Evolutionary conservation across 2,797 vertebrate genomes (phyloP).

Genomic region (Chrosomus eos): DNA sequence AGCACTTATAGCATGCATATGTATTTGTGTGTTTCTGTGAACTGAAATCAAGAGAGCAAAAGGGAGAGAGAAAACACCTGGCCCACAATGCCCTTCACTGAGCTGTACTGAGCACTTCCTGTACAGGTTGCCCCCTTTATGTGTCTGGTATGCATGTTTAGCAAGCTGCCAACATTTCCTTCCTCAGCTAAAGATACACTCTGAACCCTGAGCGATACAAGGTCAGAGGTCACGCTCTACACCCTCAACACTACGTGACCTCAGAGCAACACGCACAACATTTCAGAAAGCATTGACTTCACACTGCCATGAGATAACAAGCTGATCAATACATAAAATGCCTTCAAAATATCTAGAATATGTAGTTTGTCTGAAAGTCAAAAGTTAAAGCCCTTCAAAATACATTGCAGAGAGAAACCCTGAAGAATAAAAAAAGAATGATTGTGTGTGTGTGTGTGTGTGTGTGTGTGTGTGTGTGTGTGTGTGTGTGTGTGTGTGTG

Average conservation of each 20-base stretch:
- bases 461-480: no score
- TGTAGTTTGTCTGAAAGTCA: background rate
- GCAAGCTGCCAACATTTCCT: slow-evolving; percentile 70
- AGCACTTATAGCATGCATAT: background rate
- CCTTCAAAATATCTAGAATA: background rate
- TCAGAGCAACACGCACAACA: background rate
- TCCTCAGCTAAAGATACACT: slow-evolving; percentile 67
- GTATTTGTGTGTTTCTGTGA: slow-evolving; percentile 51
- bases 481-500: no score
- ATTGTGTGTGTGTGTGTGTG: no score
- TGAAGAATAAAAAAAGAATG: background rate
- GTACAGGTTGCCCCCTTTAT: slow-evolving; percentile 36
- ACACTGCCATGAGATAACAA: background rate
- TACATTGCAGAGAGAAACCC: no score
- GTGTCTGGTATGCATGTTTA: slow-evolving; percentile 48
- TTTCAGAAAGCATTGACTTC: background rate
- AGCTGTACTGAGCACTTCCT: slow-evolving; percentile 37
- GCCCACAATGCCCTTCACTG: slow-evolving; percentile 24
- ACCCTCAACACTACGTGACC: slow-evolving; percentile 5
- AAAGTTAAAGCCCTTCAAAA: background rate
- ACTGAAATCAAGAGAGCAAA: slow-evolving; percentile 39
- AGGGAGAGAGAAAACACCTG: slow-evolving; percentile 8
- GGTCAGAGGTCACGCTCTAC: slow-evolving; percentile 1
- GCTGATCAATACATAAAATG: background rate
- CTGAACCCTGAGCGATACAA: slow-evolving; percentile 15